Evolutionary conservation across 2,888 invertebrate species (phyloP), one percentile per base, ranked within the genome.

Genomic region (Ectemnius lituratus): DNA sequence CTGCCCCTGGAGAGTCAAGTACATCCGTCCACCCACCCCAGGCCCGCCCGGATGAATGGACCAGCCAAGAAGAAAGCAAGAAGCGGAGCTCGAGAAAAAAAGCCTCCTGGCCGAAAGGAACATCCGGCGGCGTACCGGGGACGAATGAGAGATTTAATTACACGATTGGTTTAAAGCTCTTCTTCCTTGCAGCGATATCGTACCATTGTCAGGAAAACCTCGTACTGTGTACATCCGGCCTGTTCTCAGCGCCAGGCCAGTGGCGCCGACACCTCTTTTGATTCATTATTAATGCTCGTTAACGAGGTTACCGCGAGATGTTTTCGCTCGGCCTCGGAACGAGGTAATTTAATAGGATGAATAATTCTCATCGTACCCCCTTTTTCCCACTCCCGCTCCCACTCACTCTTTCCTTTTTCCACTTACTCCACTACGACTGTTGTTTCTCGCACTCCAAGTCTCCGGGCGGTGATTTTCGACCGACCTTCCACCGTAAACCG

Each of bases 81-180:
- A 59, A 14, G 73, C 18, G 49, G 71, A 59, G 8, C 37, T 37
- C 37, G 37, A 37, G 20, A 61, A 62, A 66, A 23, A 66, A 72
- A 67, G 73, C 16, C 68, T 11, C 52, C 49, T 60, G 52, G 37
- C 37, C 37, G 62, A 62, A 64, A 67, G 45, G 49, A 18, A 62
- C 59, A 72, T 23, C 28, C 59, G 56, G 57, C 23, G 59, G 59
- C 37, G 57, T 58, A 49, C 11, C 46, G 58, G 61, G 63, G 77
- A 67, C 68, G 47, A 61, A 66, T 27, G 65, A 70, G 66, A 77
- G 76, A 83, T 80, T 84, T 77, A 84, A 84, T 84, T 84, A 78
- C 74, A 70, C 76, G 78, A 80, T 82, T 76, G 74, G 77, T 79
- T 84, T 73, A 56, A 75, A 77, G 73, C 69, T 73, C 75, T 67